phyloP scores from a whole-genome alignment of 2,113 vertebrate species.

The Ciconia maguari region DNA sequence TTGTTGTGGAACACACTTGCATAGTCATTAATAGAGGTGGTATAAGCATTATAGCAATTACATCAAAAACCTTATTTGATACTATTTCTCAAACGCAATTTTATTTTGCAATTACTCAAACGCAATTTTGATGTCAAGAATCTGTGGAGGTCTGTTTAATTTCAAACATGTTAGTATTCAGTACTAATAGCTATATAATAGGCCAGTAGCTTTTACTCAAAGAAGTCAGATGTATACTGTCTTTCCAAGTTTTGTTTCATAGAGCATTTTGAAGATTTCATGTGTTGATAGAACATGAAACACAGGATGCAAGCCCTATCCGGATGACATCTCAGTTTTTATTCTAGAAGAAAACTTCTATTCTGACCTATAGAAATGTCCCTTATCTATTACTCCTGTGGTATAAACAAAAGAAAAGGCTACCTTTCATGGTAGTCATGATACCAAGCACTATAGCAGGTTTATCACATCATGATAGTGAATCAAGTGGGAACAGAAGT shows the following conservation, averaged over 20 bases:
- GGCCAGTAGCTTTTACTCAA: background rate
- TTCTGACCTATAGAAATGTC: background rate
- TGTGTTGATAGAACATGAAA: background rate
- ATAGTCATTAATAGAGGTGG: background rate
- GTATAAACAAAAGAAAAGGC: background rate
- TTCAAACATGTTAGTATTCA: background rate
- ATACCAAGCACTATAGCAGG: background rate
- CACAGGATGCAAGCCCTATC: background rate
- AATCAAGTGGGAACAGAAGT: background rate
- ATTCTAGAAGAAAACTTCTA: background rate
- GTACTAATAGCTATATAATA: background rate
- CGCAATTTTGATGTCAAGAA: background rate
- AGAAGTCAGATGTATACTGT: background rate
- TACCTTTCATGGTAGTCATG: background rate
- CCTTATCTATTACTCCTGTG: background rate
- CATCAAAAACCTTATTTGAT: background rate
- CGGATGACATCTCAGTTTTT: background rate
- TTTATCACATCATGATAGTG: background rate
- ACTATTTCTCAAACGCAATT: background rate
- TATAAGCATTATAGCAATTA: background rate
- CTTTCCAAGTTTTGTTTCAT: background rate
- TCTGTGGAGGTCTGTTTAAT: background rate
- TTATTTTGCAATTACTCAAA: background rate
- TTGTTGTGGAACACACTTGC: background rate
- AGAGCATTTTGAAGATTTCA: background rate